Conservation (phyloP, 2,888 invertebrate genomes). For the Tipula vernalis region DNA sequence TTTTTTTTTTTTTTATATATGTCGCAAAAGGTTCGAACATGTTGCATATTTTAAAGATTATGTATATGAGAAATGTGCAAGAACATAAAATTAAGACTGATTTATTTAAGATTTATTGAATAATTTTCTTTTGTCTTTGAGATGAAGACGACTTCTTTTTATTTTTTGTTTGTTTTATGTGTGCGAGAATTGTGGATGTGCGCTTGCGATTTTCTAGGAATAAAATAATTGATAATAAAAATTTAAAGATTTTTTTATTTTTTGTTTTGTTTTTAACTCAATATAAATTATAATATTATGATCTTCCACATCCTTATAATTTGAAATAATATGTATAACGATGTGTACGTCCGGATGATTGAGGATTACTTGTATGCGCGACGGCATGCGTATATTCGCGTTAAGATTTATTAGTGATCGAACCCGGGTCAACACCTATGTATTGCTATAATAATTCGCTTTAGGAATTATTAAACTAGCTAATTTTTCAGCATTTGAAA, state of each 20-base stretch:
- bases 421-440: too few relatives aligned
- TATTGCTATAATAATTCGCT: too few relatives aligned
- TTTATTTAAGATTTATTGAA: slow-evolving; percentile 4
- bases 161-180: background rate
- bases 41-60: background rate
- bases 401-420: too few relatives aligned
- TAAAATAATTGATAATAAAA: background rate
- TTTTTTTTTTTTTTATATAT: background rate
- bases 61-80: background rate
- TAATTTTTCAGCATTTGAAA: too few relatives aligned
- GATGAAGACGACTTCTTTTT: background rate
- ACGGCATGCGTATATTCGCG: too few relatives aligned
- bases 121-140: background rate
- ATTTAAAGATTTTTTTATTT: background rate
- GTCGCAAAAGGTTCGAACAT: background rate
- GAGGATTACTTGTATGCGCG: too few relatives aligned
- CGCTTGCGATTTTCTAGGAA: background rate
- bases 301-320: background rate
- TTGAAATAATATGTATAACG: background rate
- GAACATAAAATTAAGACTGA: slow-evolving; percentile 4
- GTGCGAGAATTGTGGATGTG: background rate
- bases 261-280: background rate
- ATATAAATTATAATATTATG: background rate
- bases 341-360: background rate
- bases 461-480: too few relatives aligned